Evolutionary conservation across 2,888 invertebrate species (phyloP).

Genomic region (Sturmia bella): DNA sequence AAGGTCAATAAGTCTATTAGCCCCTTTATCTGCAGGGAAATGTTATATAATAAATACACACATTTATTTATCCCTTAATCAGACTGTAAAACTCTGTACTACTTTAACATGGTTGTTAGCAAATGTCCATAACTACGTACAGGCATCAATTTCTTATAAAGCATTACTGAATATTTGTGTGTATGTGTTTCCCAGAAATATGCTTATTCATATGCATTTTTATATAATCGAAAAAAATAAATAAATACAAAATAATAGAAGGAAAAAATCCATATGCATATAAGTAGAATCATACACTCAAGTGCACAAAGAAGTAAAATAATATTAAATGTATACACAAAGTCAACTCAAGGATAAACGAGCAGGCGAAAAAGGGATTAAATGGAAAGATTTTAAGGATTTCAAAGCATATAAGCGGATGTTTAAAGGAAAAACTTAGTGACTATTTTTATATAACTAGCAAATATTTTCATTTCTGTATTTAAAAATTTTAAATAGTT

Average conservation of each 20-base stretch:
- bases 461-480: too few species aligned
- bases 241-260: conserved; percentile 24
- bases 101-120: conserved; percentile 15
- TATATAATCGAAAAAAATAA: conserved; percentile 1
- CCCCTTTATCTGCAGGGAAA: too few species aligned
- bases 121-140: conserved; percentile 18
- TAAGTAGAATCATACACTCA: conserved; percentile 60
- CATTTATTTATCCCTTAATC: neutral
- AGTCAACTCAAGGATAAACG: conserved; percentile 35
- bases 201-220: conserved; percentile 14
- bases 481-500: too few species aligned
- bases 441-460: too few species aligned
- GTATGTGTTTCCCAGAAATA: conserved; percentile 3
- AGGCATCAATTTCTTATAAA: neutral
- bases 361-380: conserved; percentile 28
- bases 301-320: conserved; percentile 65
- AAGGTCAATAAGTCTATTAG: too few species aligned
- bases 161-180: neutral
- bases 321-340: conserved; percentile 61
- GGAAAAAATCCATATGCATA: conserved; percentile 48
- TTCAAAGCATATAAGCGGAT: neutral
- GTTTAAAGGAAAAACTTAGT: neutral
- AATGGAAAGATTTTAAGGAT: neutral
- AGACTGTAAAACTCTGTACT: neutral
- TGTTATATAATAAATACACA: too few species aligned